These are phyloP conservation scores for Brachirus orientalis DNA, from an alignment of 2,113 vertebrate species.

Conservation along the genomic window DNA sequence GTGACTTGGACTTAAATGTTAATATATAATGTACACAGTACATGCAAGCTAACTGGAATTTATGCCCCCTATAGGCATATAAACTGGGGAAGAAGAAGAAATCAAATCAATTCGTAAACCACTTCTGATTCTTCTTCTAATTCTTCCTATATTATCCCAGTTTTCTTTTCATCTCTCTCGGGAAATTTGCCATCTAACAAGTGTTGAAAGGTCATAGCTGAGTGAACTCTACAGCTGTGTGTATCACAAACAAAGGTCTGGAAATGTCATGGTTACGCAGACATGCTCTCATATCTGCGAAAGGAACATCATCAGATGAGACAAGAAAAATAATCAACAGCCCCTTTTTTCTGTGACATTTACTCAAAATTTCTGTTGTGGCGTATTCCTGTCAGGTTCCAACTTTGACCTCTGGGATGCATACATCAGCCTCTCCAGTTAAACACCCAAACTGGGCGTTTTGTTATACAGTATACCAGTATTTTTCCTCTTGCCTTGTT, in stretches of 20 bases:
- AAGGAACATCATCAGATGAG: conserved; percentile 36
- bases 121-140: neutral
- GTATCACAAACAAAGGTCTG: conserved; percentile 54
- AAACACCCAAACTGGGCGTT: conserved; percentile 38
- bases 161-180: conserved; percentile 38
- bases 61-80: conserved; percentile 20
- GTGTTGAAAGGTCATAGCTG: conserved; percentile 69
- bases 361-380: conserved; percentile 9
- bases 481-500: conserved; percentile 39
- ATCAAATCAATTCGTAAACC: conserved; percentile 53
- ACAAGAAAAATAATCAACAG: conserved; percentile 29
- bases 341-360: conserved; percentile 38
- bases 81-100: conserved; percentile 29
- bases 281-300: conserved; percentile 41
- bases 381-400: conserved; percentile 4
- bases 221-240: conserved; percentile 51
- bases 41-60: conserved; percentile 18
- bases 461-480: conserved; percentile 33
- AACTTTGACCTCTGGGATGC: conserved; percentile 13
- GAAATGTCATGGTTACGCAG: conserved; percentile 65
- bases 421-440: conserved; percentile 38
- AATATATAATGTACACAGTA: conserved; percentile 5
- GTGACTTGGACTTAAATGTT: too few species aligned
- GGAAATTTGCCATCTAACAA: conserved; percentile 40
- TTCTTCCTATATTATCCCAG: conserved; percentile 20